Evolutionary conservation across 1,140 invertebrate genomes (phyloP).

Genomic region (Philotrypesis tridentata): DNA sequence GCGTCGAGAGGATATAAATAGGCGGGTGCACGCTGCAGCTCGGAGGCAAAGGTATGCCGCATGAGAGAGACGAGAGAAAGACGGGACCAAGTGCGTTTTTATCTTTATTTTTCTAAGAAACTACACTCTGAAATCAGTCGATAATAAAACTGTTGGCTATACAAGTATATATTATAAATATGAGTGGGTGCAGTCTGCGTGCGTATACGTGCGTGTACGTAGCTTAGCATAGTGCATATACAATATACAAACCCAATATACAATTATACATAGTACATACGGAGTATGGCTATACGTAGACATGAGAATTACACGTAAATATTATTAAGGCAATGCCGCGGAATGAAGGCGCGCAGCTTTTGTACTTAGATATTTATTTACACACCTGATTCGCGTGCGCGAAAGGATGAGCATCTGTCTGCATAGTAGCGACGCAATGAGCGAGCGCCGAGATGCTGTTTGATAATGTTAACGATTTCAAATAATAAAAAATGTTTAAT

Average conservation of each 20-base stretch:
- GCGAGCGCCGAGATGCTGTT: background rate
- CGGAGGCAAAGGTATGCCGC: too few species aligned
- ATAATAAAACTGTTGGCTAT: too few species aligned
- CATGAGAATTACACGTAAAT: background rate
- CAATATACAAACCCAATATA: too few species aligned
- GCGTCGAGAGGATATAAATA: too few species aligned
- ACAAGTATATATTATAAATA: too few species aligned
- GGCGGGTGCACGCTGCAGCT: too few species aligned
- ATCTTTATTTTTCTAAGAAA: too few species aligned
- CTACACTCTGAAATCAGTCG: too few species aligned
- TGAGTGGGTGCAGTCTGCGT: background rate
- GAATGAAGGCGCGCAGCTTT: conserved; percentile 53
- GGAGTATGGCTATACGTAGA: background rate
- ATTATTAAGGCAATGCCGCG: background rate
- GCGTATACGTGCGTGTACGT: background rate
- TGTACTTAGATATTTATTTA: conserved; percentile 72
- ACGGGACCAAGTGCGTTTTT: background rate
- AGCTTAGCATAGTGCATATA: too few species aligned
- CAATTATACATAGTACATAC: too few species aligned
- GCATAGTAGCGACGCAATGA: background rate
- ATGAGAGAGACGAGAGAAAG: too few species aligned
- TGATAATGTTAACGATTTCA: conserved; percentile 29
- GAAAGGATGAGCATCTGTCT: background rate
- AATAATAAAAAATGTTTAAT: conserved; percentile 33
- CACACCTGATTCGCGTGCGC: conserved; percentile 48